Evolutionary conservation across 2,113 vertebrate species (phyloP), one percentile per base, ranked within the genome.

Genomic region (Gopherus evgoodei): DNA sequence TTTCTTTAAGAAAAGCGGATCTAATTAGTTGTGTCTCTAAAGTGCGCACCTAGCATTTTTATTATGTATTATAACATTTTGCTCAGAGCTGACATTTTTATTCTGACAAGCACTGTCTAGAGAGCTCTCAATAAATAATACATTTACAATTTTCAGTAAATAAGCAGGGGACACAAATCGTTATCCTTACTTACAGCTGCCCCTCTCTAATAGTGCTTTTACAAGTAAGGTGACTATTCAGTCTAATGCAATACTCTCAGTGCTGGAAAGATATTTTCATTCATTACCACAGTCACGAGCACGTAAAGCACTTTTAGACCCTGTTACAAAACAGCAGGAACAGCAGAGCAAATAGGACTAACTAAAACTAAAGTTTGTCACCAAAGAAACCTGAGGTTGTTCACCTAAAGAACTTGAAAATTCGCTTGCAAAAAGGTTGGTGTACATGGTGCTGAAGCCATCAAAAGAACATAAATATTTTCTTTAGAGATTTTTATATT

Each of bases 131-230:
- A 99, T 99, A 99, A 99, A 99, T 99, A 99, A 99, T 99, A 98
- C 98, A 99, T 99, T 99, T 99, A 99, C 99, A 99, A 99, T 99
- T 99, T 99, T 98, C 99, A 98, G 99, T 99, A 99, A 99, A 99
- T 99, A 99, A 99, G 98, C 98, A 99, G 98, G 98, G 98, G 98
- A 98, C 98, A 99, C 98, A 99, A 98, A 99, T 99, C 98, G 98
- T 99, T 99, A 99, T 99, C 99, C 98, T 98, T 98, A 98, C 98
- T 98, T 98, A 98, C 98, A 98, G 98, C 98, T 98, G 98, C 98
- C 98, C 98, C 97, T 96, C 97, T 98, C 98, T 99, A 99, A 99
- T 98, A 99, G 99, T 98, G 98, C 99, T 99, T 99, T 99, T 99
- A 99, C 99, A 99, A 98, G 99, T 98, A 99, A 99, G 99, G 99